Conservation (phyloP, 2,797 vertebrate genomes). For the Sebastes cheni region DNA sequence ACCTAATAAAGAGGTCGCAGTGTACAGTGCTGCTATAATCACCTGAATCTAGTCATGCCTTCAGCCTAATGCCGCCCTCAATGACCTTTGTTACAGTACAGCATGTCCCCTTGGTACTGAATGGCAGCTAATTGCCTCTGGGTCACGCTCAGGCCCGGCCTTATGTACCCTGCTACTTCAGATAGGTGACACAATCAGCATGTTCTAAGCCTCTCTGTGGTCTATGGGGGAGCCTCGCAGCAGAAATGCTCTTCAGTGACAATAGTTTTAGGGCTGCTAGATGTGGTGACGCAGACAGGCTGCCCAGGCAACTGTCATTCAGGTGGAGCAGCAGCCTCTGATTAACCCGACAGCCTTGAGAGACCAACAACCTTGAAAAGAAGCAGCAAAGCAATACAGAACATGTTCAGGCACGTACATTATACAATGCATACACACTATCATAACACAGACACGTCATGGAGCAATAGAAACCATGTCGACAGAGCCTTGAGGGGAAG, state of each 20-base stretch:
- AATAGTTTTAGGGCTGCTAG: slow-evolving; percentile 7
- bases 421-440: neutral
- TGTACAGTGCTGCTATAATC: neutral
- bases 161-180: neutral
- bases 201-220: slow-evolving; percentile 2
- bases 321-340: slow-evolving; percentile 9
- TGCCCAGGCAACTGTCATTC: slow-evolving; percentile 41
- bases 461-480: neutral
- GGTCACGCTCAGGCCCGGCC: neutral
- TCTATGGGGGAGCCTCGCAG: neutral
- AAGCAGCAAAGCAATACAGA: neutral
- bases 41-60: neutral
- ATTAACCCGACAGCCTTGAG: slow-evolving; percentile 7
- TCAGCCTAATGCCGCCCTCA: neutral
- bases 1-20: neutral
- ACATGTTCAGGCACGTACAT: neutral
- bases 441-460: neutral
- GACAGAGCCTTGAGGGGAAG: neutral
- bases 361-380: slow-evolving; percentile 6
- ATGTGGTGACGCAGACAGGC: slow-evolving; percentile 26
- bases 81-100: slow-evolving; percentile 25
- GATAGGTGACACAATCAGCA: slow-evolving; percentile 4
- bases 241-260: slow-evolving; percentile 27
- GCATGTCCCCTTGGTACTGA: slow-evolving; percentile 12
- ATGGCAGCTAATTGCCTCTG: slow-evolving; percentile 45